Base-by-base conservation (phyloP, 2,113 vertebrate species). In the Mus spicilegus region DNA sequence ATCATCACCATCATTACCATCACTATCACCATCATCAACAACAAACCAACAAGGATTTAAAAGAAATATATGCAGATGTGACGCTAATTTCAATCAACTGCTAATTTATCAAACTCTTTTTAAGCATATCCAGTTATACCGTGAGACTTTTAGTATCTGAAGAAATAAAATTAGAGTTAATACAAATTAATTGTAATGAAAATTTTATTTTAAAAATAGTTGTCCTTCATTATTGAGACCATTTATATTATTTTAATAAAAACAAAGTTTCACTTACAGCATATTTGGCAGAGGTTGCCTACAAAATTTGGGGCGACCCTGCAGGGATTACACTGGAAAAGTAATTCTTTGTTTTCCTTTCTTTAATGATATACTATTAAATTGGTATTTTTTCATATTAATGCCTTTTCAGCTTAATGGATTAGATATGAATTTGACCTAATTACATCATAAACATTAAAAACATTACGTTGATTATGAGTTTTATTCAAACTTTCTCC, bases 401-500 rank as follows among this genome's bases (percentile, higher is more conserved):
- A 5, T 90, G 85, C 28, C n/a, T 88, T 0, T 73, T 90, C 30
- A 75, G 33, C n/a, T 81, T 30, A 95, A 81, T 30, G 22, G 24
- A 86, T 84, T 61, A 81, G 17, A 93, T 46, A 86, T 86, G 7
- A 94, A 77, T 10, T 93, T 96, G 46, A 51, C 86, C 14, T 88
- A 33, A 87, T 3, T 87, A 33, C 70, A 69, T 7, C 19, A 7
- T 42, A 90, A 97, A 92, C 2, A 92, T 84, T 78, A 82, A 96
- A 93, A 91, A 72, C 16, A 19, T 30, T 67, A 67, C 0, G 46
- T 36, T 88, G 28, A 89, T 80, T 89, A 26, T 70, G 20, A 65
- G 92, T 94, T 95, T 80, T 87, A 93, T 81, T 93, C 7, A 42
- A 80, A 87, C 89, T 85, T 96, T 72, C 4, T 84, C 28, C 8